Percentiles rank a stretch among this genome's conserved stretches.
phyloP scores from a whole-genome alignment of 2,888 invertebrate species.

The Synanthedon myopaeformis region DNA sequence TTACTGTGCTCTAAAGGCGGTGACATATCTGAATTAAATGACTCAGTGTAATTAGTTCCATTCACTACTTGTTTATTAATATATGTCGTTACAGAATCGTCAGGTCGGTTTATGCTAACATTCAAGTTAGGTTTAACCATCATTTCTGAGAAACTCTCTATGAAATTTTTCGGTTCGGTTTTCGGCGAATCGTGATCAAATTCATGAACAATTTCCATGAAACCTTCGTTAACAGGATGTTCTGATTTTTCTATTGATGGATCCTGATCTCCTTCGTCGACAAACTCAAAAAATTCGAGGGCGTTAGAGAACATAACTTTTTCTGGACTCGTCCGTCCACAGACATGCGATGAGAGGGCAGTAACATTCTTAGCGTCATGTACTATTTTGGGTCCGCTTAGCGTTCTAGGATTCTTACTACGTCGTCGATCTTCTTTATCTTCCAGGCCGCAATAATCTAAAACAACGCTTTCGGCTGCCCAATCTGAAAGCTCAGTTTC shows the following conservation, averaged over 20 bases:
- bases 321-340: slow-evolving; percentile 47
- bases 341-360: slow-evolving; percentile 49
- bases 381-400: slow-evolving; percentile 45
- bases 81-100: background rate
- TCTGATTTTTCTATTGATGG: slow-evolving; percentile 72
- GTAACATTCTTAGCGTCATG: slow-evolving; percentile 54
- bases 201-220: slow-evolving; percentile 59
- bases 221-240: slow-evolving; percentile 44
- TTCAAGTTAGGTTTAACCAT: slow-evolving; percentile 31
- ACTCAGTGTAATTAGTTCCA: background rate
- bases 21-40: background rate
- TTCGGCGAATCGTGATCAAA: slow-evolving; percentile 43
- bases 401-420: slow-evolving; percentile 37
- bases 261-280: slow-evolving; percentile 88
- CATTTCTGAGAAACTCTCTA: slow-evolving; percentile 60
- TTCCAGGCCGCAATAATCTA: slow-evolving; percentile 76
- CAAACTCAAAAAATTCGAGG: slow-evolving; percentile 85
- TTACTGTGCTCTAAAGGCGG: background rate
- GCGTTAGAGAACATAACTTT: slow-evolving; percentile 63
- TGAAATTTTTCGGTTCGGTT: slow-evolving; percentile 68
- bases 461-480: slow-evolving; percentile 84
- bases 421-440: slow-evolving; percentile 41
- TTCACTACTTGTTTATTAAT: slow-evolving; percentile 4
- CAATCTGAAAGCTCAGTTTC: slow-evolving; percentile 92
- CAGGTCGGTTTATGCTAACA: background rate